Conservation (phyloP, 2,113 vertebrate genomes). For the Eubucco bourcierii region DNA sequence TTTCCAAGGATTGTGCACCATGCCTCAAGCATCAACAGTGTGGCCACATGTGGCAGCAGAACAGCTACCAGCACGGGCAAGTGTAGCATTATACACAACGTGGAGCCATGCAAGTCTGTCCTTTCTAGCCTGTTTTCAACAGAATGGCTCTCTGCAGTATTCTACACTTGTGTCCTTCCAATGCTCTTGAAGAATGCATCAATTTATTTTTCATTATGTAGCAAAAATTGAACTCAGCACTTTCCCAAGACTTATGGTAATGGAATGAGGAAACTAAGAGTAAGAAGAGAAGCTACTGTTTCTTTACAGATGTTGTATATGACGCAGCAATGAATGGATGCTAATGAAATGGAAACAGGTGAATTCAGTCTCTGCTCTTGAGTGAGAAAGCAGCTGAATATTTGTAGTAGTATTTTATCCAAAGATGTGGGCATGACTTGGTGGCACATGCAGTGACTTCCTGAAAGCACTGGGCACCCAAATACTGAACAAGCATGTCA, state of each 20-base stretch:
- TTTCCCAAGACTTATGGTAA: neutral
- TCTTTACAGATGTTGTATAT: neutral
- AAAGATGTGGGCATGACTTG: neutral
- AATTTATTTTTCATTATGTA: neutral
- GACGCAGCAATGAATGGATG: neutral
- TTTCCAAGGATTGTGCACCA: neutral
- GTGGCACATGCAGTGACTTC: neutral
- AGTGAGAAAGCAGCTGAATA: neutral
- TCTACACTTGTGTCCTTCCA: neutral
- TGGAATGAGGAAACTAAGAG: neutral
- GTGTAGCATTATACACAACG: neutral
- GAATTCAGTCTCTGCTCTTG: neutral
- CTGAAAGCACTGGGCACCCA: neutral
- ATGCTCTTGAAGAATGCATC: neutral
- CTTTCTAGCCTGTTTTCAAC: neutral
- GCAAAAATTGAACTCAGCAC: neutral
- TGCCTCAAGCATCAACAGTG: neutral
- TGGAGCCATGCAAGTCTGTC: neutral
- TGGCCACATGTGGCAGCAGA: neutral
- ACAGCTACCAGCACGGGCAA: neutral
- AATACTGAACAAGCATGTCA: neutral
- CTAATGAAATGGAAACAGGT: neutral
- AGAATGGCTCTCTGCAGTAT: neutral
- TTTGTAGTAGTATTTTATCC: neutral
- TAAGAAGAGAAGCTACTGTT: neutral